Evolutionary conservation across 2,113 vertebrate genomes (phyloP).

Genomic region (Alligator mississippiensis): DNA sequence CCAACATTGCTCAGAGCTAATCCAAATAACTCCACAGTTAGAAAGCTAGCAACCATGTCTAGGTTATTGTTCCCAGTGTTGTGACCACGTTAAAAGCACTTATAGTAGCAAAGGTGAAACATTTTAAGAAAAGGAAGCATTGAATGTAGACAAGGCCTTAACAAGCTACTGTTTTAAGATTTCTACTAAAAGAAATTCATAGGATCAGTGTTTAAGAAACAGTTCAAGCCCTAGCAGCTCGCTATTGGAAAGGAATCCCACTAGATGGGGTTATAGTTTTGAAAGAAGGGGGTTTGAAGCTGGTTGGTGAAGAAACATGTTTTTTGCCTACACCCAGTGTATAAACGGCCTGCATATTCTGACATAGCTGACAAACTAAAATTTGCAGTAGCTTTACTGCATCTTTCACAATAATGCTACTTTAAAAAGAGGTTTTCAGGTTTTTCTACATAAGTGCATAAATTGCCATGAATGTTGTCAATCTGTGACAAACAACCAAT

Average conservation of each 20-base stretch:
- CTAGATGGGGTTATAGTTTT: constrained; percentile 41
- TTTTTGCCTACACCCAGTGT: not conserved
- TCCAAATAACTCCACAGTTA: not conserved
- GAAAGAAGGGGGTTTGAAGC: not conserved
- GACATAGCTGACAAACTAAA: rapidly evolving
- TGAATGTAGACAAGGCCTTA: not conserved
- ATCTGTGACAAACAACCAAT: too few species aligned
- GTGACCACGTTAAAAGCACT: not conserved
- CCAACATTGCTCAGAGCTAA: not conserved
- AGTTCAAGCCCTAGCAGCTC: not conserved
- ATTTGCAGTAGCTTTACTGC: not conserved
- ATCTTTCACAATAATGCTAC: not conserved
- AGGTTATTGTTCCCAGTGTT: not conserved
- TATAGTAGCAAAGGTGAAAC: not conserved
- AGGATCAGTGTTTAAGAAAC: not conserved
- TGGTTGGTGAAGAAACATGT: not conserved
- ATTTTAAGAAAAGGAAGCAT: not conserved
- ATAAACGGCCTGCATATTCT: not conserved
- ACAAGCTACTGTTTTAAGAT: not conserved
- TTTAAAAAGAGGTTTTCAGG: not conserved
- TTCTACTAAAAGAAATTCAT: not conserved
- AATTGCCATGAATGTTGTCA: too few species aligned
- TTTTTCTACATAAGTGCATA: not conserved
- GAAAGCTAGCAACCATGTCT: not conserved
- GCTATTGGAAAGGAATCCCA: not conserved